These are phyloP conservation scores for Mylabris phalerata DNA, from an alignment of 1,140 invertebrate genomes.

Conservation along the genomic window DNA sequence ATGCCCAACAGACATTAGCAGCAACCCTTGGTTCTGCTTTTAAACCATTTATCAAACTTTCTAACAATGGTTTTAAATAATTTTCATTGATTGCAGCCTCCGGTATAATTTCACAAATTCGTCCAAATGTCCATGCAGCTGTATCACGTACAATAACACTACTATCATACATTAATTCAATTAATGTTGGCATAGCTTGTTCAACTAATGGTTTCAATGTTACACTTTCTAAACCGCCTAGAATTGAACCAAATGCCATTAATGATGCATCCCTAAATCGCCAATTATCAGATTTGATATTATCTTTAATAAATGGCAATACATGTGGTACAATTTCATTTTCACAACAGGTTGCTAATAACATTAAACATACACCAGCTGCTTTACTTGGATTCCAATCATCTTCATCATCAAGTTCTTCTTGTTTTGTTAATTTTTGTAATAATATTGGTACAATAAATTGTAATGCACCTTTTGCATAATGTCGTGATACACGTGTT, in stretches of 20 bases:
- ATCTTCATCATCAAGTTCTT: constrained; percentile 92
- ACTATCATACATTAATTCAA: constrained; percentile 86
- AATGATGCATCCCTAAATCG: constrained; percentile 92
- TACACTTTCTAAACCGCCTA: constrained; percentile 83
- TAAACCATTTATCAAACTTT: constrained; percentile 83
- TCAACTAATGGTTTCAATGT: constrained; percentile 91
- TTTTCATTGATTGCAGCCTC: constrained; percentile 90
- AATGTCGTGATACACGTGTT: constrained; percentile 43
- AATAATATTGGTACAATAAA: constrained; percentile 92
- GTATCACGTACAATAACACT: constrained; percentile 95
- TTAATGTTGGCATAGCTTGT: constrained; percentile 92
- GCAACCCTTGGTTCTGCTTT: constrained; percentile 92
- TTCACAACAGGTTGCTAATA: constrained; percentile 94
- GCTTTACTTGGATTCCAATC: constrained; percentile 99
- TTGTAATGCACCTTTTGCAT: constrained; percentile 69
- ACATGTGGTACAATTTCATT: constrained; percentile 94
- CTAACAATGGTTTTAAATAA: constrained; percentile 76
- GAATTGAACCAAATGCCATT: constrained; percentile 97
- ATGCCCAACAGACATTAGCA: constrained; percentile 99
- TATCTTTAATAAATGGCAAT: constrained; percentile 93
- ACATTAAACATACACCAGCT: constrained; percentile 98
- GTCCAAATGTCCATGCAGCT: constrained; percentile 95
- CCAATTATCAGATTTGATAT: constrained; percentile 94
- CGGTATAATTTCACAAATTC: constrained; percentile 95
- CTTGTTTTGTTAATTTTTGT: constrained; percentile 91